Percentiles rank a stretch among this genome's conserved stretches.
phyloP scores from a whole-genome alignment of 2,888 invertebrate species.

The Pachydiplax longipennis region DNA sequence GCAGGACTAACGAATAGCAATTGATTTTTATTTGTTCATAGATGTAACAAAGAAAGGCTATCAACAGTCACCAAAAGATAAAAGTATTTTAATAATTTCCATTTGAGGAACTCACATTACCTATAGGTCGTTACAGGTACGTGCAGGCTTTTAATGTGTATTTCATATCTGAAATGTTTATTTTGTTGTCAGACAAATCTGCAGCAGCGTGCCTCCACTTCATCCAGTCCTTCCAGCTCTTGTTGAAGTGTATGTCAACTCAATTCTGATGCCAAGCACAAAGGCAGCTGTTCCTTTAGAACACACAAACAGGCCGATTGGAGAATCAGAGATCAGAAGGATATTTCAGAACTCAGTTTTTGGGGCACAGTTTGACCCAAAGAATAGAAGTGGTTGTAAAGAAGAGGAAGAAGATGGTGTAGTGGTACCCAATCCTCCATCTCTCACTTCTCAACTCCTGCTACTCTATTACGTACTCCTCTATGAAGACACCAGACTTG shows the following conservation, averaged over 20 bases:
- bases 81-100: too few species aligned
- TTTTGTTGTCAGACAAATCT: slow-evolving; percentile 75
- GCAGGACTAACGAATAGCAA: too few species aligned
- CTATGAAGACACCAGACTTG: slow-evolving; percentile 88
- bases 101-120: too few species aligned
- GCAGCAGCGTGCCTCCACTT: slow-evolving; percentile 85
- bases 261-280: slow-evolving; percentile 77
- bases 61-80: too few species aligned
- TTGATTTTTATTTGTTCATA: too few species aligned
- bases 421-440: slow-evolving; percentile 63
- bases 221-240: slow-evolving; percentile 93
- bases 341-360: slow-evolving; percentile 83
- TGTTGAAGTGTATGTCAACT: slow-evolving; percentile 94
- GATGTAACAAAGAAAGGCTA: too few species aligned
- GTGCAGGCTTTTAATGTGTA: too few species aligned
- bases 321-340: slow-evolving; percentile 85
- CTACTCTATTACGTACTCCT: slow-evolving; percentile 89
- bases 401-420: neutral
- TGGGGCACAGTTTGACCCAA: slow-evolving; percentile 75
- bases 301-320: slow-evolving; percentile 89
- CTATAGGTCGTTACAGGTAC: too few species aligned
- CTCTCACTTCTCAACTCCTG: slow-evolving; percentile 85
- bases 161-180: too few species aligned
- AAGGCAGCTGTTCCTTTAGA: slow-evolving; percentile 70
- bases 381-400: slow-evolving; percentile 58